Base-by-base conservation (phyloP, 2,888 invertebrate species). In the Agonopterix arenella region DNA sequence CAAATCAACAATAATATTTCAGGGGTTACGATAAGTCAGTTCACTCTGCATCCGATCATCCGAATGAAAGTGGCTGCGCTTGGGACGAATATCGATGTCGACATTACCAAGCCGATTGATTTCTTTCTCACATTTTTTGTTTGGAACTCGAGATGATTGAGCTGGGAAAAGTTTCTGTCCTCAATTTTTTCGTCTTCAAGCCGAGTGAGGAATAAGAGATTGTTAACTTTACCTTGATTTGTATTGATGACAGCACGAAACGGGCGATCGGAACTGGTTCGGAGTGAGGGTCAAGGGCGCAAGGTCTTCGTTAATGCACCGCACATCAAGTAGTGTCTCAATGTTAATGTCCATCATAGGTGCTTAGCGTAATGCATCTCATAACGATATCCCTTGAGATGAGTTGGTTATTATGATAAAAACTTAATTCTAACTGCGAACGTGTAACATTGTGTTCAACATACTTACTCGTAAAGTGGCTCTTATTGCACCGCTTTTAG, bases 211-310 rank as follows among this genome's bases (percentile, higher is more conserved):
- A 11, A 41, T 49, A 37, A 44, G 50, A 50, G 50, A 50, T 50
- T 50, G 50, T 50, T 46, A 51, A 59, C 41, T 52, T 58, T 52
- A 60, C 64, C 66, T 69, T 62, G 65, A 64, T 59, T 50, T 56
- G 49, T 53, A 38, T 9, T 40, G 65, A 66, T 67, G 59, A 58
- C 57, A 57, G 56, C 62, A 57, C 62, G 67, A 60, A 55, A 52
- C 53, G 58, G 57, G 61, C 59, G 59, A 66, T 66, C 61, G 58
- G 63, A 81, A 79, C 79, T 71, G 71, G 80, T 80, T 76, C 77
- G 72, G 76, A 75, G 70, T 61, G 62, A 70, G 53, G 71, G 76
- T 73, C 74, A 78, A 76, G 73, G 74, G 60, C 62, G 65, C 64
- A 65, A 64, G 66, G 62, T 28, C 55, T 55, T 47, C 51, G 44